Percentiles rank a stretch among this genome's conserved stretches.
Evolutionary conservation across 2,888 invertebrate species (phyloP).

Genomic region (Hartigia nigra): DNA sequence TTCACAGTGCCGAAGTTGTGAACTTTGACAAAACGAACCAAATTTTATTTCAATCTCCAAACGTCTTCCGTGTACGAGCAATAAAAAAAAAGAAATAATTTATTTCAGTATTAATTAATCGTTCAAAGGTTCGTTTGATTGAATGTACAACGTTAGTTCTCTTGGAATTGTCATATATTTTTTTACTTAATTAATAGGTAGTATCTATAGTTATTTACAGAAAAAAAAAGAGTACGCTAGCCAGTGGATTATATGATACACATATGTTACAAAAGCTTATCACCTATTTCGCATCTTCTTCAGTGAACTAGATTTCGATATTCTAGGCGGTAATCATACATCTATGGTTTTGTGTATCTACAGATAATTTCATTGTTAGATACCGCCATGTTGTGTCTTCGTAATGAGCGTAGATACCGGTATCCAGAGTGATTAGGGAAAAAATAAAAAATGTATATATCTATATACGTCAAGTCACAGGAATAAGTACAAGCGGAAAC

Average conservation of each 20-base stretch:
- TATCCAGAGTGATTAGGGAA: slow-evolving; percentile 18
- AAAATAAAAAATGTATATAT: not conserved
- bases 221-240: not conserved
- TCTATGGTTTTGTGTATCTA: not conserved
- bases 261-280: slow-evolving; percentile 12
- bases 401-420: not conserved
- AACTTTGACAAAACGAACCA: not conserved
- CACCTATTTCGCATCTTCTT: not conserved
- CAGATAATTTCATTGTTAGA: slow-evolving; percentile 2
- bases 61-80: not conserved
- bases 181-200: not conserved
- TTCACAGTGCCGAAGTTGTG: not conserved
- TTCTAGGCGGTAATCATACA: not conserved
- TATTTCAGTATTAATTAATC: not conserved
- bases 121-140: not conserved
- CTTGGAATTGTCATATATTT: slow-evolving; percentile 2
- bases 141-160: not conserved
- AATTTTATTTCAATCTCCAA: not conserved
- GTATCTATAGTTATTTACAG: not conserved
- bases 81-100: not conserved
- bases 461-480: not conserved
- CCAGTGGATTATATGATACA: slow-evolving; percentile 9
- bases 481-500: not conserved
- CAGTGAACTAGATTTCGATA: not conserved
- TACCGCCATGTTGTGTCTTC: slow-evolving; percentile 1